These are phyloP conservation scores for Orchesellides sinensis DNA, from an alignment of 2,888 invertebrate genomes.

Conservation along the genomic window DNA sequence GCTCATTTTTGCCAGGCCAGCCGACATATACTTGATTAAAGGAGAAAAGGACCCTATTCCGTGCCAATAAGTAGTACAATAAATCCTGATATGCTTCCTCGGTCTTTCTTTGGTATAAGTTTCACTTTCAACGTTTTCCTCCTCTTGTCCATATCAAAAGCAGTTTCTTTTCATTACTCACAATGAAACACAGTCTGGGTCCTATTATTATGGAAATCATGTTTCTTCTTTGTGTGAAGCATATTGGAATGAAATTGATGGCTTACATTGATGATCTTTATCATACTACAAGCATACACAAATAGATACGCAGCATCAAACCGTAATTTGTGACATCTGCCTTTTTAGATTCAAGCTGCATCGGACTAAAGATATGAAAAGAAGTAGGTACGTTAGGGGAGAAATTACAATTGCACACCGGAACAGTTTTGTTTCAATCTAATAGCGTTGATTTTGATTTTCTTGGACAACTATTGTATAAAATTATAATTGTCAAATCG, in stretches of 20 bases:
- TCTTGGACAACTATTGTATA: no score
- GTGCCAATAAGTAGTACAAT: neutral
- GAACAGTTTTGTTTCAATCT: no score
- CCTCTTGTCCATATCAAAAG: constrained; percentile 24
- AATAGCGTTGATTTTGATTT: no score
- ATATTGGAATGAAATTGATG: no score
- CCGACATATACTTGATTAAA: neutral
- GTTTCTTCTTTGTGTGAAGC: neutral
- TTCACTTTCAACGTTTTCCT: constrained; percentile 50
- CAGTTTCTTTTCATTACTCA: constrained; percentile 14
- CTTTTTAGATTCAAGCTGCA: neutral
- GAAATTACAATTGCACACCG: neutral
- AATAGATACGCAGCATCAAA: no score
- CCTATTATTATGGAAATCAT: constrained; percentile 60
- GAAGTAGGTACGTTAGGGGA: neutral
- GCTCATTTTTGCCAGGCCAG: constrained; percentile 14
- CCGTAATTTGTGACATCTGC: no score
- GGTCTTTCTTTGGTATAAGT: constrained; percentile 45
- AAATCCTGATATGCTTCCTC: neutral
- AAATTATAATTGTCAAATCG: no score
- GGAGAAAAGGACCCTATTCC: neutral
- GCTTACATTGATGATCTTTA: no score
- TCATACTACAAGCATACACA: no score
- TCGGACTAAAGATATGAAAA: no score
- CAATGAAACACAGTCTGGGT: constrained; percentile 21